Percentiles rank a stretch among this genome's conserved stretches.
Evolutionary conservation across 2,113 vertebrate genomes (phyloP).

Genomic region (Penelope pileata): DNA sequence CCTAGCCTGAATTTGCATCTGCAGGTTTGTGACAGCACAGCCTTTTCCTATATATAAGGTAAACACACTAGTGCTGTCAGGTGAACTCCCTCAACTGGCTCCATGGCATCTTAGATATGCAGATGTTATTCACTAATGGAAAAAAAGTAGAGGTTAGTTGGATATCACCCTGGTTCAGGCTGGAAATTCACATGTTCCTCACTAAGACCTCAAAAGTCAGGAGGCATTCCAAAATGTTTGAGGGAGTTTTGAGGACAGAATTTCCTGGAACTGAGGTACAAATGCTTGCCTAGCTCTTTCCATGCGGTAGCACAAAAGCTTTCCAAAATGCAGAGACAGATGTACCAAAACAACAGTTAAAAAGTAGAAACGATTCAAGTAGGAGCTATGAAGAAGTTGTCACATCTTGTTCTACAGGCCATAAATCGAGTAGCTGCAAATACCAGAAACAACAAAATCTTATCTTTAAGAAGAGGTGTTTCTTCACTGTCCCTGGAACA

Average conservation of each 20-base stretch:
- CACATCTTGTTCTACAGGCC: background rate
- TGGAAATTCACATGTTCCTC: background rate
- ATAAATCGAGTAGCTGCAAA: background rate
- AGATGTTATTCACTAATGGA: background rate
- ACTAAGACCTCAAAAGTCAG: background rate
- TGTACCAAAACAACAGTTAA: background rate
- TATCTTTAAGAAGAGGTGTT: background rate
- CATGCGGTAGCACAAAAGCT: background rate
- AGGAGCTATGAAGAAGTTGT: background rate
- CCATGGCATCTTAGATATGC: background rate
- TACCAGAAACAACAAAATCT: background rate
- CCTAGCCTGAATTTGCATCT: background rate
- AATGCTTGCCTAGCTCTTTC: background rate
- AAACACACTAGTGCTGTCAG: background rate
- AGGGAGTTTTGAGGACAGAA: background rate
- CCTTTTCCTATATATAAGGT: accelerated
- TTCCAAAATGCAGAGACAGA: background rate
- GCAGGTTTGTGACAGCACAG: background rate
- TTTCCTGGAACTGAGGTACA: background rate
- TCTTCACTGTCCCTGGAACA: background rate
- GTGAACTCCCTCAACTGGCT: background rate
- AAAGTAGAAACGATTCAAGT: background rate
- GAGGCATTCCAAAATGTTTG: background rate
- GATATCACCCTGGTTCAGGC: background rate
- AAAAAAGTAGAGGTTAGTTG: background rate